Percentiles rank a stretch among this genome's conserved stretches.
These are phyloP conservation scores for Hyperoplus immaculatus DNA, from an alignment of 2,797 vertebrate species.

Conservation along the genomic window DNA sequence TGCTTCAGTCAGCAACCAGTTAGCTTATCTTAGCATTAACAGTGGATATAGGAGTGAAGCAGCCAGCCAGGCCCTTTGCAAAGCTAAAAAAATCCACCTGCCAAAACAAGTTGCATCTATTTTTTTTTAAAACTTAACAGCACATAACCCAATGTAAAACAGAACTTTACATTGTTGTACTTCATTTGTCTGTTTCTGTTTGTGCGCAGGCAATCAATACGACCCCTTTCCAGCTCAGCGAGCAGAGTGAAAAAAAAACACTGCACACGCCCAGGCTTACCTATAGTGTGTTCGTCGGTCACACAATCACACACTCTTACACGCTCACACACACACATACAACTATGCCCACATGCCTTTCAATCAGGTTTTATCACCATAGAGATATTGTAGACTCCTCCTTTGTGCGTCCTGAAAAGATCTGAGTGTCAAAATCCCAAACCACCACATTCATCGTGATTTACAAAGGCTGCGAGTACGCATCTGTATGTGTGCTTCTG, in stretches of 20 bases:
- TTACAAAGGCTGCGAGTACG: slow-evolving; percentile 50
- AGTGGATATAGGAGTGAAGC: neutral
- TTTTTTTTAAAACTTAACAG: neutral
- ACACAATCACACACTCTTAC: slow-evolving; percentile 26
- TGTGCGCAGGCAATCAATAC: slow-evolving; percentile 61
- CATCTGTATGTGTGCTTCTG: slow-evolving; percentile 48
- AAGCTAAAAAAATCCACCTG: neutral
- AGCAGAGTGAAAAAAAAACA: slow-evolving; percentile 41
- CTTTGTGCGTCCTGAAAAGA: slow-evolving; percentile 70
- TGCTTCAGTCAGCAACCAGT: neutral
- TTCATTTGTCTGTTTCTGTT: slow-evolving; percentile 40
- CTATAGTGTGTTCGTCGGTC: slow-evolving; percentile 21
- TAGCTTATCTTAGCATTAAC: neutral
- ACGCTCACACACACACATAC: slow-evolving; percentile 28
- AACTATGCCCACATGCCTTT: slow-evolving; percentile 68
- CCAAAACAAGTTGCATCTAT: neutral
- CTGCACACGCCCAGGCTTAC: slow-evolving; percentile 41
- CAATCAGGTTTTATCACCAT: slow-evolving; percentile 76
- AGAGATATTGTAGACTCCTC: slow-evolving; percentile 69
- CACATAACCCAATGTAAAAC: neutral
- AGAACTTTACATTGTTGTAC: neutral
- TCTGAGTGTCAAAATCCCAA: slow-evolving; percentile 42
- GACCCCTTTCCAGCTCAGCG: slow-evolving; percentile 60
- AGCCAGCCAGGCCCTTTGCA: neutral
- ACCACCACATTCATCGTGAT: slow-evolving; percentile 55